These are phyloP conservation scores for Sinhomidia bicolor DNA, from an alignment of 2,888 invertebrate genomes.

Conservation along the genomic window DNA sequence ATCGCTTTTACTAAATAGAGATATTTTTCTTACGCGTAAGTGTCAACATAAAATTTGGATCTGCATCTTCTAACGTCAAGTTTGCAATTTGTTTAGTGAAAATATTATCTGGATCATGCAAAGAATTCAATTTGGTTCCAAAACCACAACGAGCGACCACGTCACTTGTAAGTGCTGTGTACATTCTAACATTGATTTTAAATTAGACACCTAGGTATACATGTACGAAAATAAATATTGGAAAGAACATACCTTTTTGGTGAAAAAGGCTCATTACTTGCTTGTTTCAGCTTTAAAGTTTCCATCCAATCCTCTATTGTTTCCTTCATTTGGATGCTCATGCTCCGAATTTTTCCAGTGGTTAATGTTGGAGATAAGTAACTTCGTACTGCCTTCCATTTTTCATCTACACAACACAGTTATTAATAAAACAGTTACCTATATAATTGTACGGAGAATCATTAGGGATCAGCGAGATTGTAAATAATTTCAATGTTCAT, in stretches of 20 bases:
- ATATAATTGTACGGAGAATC: no score
- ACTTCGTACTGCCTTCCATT: constrained; percentile 75
- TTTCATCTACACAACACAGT: constrained; percentile 69
- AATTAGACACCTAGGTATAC: no score
- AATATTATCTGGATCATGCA: constrained; percentile 69
- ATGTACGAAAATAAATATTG: no score
- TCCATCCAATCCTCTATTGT: no score
- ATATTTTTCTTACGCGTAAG: constrained; percentile 73
- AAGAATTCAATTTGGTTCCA: constrained; percentile 70
- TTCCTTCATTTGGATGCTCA: constrained; percentile 71
- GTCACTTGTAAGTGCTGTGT: constrained; percentile 64
- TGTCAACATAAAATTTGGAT: constrained; percentile 68
- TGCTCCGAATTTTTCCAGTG: constrained; percentile 68
- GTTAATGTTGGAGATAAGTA: constrained; percentile 66
- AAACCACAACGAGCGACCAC: constrained; percentile 73
- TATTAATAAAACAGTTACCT: background rate
- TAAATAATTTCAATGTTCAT: no score
- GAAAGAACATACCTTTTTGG: no score
- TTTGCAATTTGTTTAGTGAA: constrained; percentile 62
- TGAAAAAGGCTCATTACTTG: no score
- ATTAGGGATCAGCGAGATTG: no score
- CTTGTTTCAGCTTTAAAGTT: no score
- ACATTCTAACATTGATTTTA: no score
- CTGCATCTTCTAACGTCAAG: constrained; percentile 66
- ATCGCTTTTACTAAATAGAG: no score